Base-by-base conservation (phyloP, 2,888 invertebrate species). In the Eristalis tenax region DNA sequence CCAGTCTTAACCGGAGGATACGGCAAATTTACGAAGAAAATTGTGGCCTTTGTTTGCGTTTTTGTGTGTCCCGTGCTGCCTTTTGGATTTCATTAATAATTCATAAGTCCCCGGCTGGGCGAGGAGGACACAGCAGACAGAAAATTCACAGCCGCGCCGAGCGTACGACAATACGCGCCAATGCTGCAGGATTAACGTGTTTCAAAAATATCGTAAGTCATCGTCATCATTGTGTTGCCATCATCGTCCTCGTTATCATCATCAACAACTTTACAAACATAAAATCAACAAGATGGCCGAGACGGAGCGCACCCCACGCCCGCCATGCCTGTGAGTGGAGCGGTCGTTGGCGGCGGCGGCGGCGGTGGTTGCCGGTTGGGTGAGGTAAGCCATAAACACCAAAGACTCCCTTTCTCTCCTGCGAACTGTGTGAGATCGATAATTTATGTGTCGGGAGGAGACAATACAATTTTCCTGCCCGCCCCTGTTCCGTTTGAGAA, bases 121-220 rank as follows among this genome's bases (percentile, higher is more conserved):
- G 50, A 18, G 50, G 18, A 18, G 18, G 43, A 50, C 50, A 50
- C 50, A 50, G 18, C 50, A 50, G 50, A 50, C 50, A 50, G 18
- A 50, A 18, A 50, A 50, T 50, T 18, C 50, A 50, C 76, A 43
- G 18, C 65, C n/a, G 57, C 28, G 28, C 23, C 63, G 26, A 8
- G 50, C n/a, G 61, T 63, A 35, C 28, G 15, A 66, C 56, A 80
- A 43, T 73, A 50, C n/a, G 50, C 50, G 50, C 18, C 50, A 50
- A 18, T 50, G 63, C 56, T 76, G 56, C 26, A 38, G 83, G 83
- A 87, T 87, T 86, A 86, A 87, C 78, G 71, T 87, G 79, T 87
- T 86, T 79, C 18, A 77, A 83, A 83, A 77, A 83, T 83, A 87
- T 83, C 83, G 43, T 76, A 76, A 79, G 75, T 79, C 83, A 87